Conservation (phyloP, 2,888 invertebrate genomes). For the Drosophila flavopinicola region DNA sequence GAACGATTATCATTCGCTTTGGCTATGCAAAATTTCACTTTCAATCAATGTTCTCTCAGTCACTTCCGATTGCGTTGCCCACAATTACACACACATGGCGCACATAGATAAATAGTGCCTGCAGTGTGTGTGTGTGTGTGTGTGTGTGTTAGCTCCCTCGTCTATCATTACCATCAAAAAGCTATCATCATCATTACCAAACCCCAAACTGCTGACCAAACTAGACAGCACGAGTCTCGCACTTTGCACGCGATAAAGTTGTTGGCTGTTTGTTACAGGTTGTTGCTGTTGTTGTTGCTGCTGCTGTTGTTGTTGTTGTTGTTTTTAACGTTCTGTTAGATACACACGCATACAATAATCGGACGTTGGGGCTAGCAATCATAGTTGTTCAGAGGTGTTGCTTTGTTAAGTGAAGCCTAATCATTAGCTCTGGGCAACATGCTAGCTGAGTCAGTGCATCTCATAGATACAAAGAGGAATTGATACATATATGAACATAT, state of each 20-base stretch:
- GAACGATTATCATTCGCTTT: conserved; percentile 66
- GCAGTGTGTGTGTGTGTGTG: conserved; percentile 10
- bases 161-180: conserved; percentile 77
- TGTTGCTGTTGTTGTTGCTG: conserved; percentile 19
- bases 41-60: conserved; percentile 58
- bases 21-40: conserved; percentile 67
- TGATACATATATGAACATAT: not conserved
- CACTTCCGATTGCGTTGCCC: conserved; percentile 66
- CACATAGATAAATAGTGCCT: conserved; percentile 6
- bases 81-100: conserved; percentile 47
- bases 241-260: conserved; percentile 69
- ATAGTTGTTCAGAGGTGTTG: conserved; percentile 70
- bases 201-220: conserved; percentile 39
- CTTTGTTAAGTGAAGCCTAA: conserved; percentile 67
- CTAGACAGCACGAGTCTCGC: conserved; percentile 69
- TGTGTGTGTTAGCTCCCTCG: conserved; percentile 32
- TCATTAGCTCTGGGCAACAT: conserved; percentile 42
- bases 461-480: conserved; percentile 26
- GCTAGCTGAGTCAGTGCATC: conserved; percentile 30
- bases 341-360: conserved; percentile 55
- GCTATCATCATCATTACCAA: conserved; percentile 77
- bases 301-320: conserved; percentile 12
- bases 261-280: conserved; percentile 35
- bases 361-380: conserved; percentile 46
- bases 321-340: conserved; percentile 30